phyloP scores from a whole-genome alignment of 1,140 invertebrate species.

The Drosophila athabasca region DNA sequence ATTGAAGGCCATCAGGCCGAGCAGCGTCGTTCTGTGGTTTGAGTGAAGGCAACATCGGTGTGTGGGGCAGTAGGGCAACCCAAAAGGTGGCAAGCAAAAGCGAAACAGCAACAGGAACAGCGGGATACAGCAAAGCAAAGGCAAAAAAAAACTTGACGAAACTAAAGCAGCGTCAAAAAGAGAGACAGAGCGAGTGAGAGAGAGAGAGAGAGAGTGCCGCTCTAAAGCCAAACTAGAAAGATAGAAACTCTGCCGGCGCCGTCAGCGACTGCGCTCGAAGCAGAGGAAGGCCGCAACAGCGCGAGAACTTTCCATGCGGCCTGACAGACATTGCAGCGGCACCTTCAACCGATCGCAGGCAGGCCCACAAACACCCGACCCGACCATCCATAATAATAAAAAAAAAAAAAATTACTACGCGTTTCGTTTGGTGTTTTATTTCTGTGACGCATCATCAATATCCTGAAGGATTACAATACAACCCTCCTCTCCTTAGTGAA shows the following conservation, averaged over 20 bases:
- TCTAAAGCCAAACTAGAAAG: slow-evolving; percentile 41
- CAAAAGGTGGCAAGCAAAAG: slow-evolving; percentile 11
- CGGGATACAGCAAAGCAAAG: slow-evolving; percentile 1
- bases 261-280: background rate
- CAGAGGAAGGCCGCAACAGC: slow-evolving; percentile 30
- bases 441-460: slow-evolving; percentile 2
- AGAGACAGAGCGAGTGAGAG: slow-evolving; percentile 20
- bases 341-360: slow-evolving; percentile 78
- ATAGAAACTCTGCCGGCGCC: slow-evolving; percentile 45
- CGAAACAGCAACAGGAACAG: slow-evolving; percentile 27
- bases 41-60: slow-evolving; percentile 42
- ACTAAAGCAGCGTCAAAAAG: slow-evolving; percentile 20
- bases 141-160: slow-evolving; percentile 77
- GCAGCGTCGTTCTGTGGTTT: slow-evolving; percentile 25
- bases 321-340: slow-evolving; percentile 73
- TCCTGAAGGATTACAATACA: slow-evolving; percentile 2
- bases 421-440: background rate
- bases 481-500: background rate
- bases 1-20: slow-evolving; percentile 60
- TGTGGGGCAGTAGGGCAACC: slow-evolving; percentile 77
- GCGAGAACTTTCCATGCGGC: slow-evolving; percentile 75
- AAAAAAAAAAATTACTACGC: slow-evolving; percentile 12
- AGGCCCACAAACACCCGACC: slow-evolving; percentile 13
- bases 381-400: slow-evolving; percentile 3
- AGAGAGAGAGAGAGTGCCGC: slow-evolving; percentile 18